Evolutionary conservation across 2,113 vertebrate genomes (phyloP).

Genomic region (Sander lucioperca): DNA sequence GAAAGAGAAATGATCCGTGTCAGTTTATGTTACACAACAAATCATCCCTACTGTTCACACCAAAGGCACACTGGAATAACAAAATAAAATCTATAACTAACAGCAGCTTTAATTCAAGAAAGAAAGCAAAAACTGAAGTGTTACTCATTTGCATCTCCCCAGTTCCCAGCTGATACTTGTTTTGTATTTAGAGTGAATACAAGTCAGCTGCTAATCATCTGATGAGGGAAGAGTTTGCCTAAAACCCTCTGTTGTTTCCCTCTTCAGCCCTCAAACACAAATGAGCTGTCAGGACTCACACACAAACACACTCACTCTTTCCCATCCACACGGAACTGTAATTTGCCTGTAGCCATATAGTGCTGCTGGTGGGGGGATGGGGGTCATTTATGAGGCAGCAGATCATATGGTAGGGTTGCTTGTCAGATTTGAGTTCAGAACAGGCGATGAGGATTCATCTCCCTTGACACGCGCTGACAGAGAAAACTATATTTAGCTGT

Average conservation of each 20-base stretch:
- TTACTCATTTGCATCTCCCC: conserved; percentile 12
- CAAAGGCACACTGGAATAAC: neutral
- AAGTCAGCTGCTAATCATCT: neutral
- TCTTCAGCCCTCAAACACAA: conserved; percentile 14
- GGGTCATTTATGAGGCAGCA: conserved; percentile 29
- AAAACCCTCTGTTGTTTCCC: neutral
- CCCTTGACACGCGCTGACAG: conserved; percentile 70
- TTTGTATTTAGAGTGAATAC: conserved; percentile 25
- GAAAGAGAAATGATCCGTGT: neutral
- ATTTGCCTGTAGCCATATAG: conserved; percentile 7
- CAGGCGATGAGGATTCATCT: conserved; percentile 64
- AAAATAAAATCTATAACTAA: neutral
- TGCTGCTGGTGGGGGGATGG: conserved; percentile 18
- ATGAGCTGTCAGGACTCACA: conserved; percentile 1
- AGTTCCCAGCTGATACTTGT: conserved; percentile 11
- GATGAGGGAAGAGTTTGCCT: neutral
- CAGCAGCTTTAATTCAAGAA: neutral
- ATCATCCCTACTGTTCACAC: conserved; percentile 7
- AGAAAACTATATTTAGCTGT: conserved; percentile 81
- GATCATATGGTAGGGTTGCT: conserved; percentile 41
- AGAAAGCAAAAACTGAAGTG: neutral
- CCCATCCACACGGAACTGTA: neutral
- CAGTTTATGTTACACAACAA: conserved; percentile 7
- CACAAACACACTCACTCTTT: neutral
- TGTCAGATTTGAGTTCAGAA: conserved; percentile 57